Base-by-base conservation (phyloP, 2,888 invertebrate genomes). In the Lepidonotus clava region DNA sequence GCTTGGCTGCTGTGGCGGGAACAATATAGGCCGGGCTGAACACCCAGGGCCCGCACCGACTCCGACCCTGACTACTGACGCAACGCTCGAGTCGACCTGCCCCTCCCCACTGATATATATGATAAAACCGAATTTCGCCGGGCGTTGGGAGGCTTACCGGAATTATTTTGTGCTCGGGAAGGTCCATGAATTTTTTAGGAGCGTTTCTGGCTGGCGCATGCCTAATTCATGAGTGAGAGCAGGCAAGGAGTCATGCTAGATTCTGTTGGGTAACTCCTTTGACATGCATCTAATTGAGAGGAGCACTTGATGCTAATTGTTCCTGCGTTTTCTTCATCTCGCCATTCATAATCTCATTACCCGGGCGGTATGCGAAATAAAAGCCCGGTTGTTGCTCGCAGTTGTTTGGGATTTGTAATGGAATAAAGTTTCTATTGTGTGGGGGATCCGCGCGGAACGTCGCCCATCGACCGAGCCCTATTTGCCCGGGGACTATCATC, bases 291-390 rank as follows among this genome's bases (percentile, higher is more conserved):
- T 51, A 83, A 83, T 83, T 56, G 53, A 56, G 51, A 38, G 51
- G 56, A 83, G 83, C 83, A 56, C 83, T 83, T 83, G 53, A 51
- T 53, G 56, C 46, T 83, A 83, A 83, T 83, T 83, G 83, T 36
- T 34, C 24, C 56, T 38, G 38, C 83, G 51, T 83, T 80, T 80
- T 34, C 83, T 56, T 53, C 83, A 36, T 56, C 56, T 6, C 56
- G 41, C 56, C 56, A 24, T 56, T 83, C 56, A 83, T 83, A 83
- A 83, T 83, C 83, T 53, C 51, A 56, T 83, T 56, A 83, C 51
- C 34, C 56, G 80, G 28, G 80, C 14, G 11, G 8, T 18, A 38
- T 18, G 51, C 80, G 32, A 80, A 41, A 80, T 51, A 80, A 80
- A 80, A 80, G 80, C 51, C 24, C 41, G 4, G 46, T 80, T 80